A percentile compares a stretch with the other conserved stretches of the same genome.
Evolutionary conservation across 2,888 invertebrate species (phyloP).

Genomic region (Rhyacophila evoluta): DNA sequence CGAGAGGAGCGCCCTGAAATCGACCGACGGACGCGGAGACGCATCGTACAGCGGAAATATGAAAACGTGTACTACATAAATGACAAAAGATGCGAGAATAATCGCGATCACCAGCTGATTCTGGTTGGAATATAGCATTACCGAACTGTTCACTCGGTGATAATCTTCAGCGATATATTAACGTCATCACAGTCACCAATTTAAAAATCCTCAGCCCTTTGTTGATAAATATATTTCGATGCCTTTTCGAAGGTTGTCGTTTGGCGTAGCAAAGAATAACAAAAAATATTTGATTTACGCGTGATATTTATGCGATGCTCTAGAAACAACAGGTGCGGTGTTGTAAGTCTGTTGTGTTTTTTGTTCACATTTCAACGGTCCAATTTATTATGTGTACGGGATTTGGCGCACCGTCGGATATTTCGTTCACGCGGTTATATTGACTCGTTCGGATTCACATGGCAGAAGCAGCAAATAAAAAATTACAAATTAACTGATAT

Average conservation of each 20-base stretch:
- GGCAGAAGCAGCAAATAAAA: constrained; percentile 49
- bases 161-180: neutral
- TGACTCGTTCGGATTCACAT: constrained; percentile 33
- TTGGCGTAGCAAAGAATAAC: neutral
- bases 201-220: neutral
- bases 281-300: neutral
- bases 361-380: neutral
- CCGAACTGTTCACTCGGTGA: neutral
- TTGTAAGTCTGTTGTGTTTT: neutral
- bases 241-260: neutral
- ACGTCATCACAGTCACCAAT: neutral
- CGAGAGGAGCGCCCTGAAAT: constrained; percentile 64
- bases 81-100: constrained; percentile 70
- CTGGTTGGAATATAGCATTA: constrained; percentile 70
- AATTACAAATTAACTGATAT: constrained; percentile 34
- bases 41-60: constrained; percentile 70
- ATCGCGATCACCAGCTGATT: constrained; percentile 72
- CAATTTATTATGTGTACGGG: neutral
- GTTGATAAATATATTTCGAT: neutral
- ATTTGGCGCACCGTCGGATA: neutral
- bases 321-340: constrained; percentile 10
- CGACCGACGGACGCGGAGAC: constrained; percentile 61
- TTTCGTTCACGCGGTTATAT: neutral
- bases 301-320: neutral
- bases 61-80: constrained; percentile 72